Evolutionary conservation across 2,888 invertebrate species (phyloP), one percentile per base, ranked within the genome.

Genomic region (Thereva nobilitata): DNA sequence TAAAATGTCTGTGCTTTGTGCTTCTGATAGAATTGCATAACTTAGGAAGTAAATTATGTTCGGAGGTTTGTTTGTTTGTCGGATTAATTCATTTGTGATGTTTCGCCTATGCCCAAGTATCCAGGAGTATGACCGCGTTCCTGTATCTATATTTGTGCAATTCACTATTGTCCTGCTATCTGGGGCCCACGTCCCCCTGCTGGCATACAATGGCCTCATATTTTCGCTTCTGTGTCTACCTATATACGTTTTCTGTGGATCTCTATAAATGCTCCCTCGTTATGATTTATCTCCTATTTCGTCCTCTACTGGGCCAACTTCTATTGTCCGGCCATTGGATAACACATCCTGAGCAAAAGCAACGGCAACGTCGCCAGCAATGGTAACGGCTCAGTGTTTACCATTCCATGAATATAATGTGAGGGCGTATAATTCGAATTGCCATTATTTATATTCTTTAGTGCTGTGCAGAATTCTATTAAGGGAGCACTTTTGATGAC

Each of bases 31-130:
- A 64, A 67, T 64, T 67, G 67, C 64, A 67, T 67, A 64, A 64
- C 67, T 64, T 67, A 67, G 67, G 67, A 67, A 67, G 67, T 67
- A 64, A 67, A 67, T 67, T 67, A 67, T 67, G 67, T 67, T 64
- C 53, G 67, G 67, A 67, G 64, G 64, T 64, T 67, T 67, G 67
- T 64, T 67, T 67, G 67, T 67, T 67, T 64, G 64, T 57, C 42
- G 64, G 67, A 67, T 67, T 67, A 67, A 67, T 67, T 67, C 67
- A 67, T 67, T 67, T 67, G 67, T 67, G 64, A 67, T 67, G 64
- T 67, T 67, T 67, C 59, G 55, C 54, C 52, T 64, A 54, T 64
- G 47, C 53, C 64, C 53, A 64, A 54, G 54, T 64, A 64, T 61
- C 42, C 61, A 61, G 50, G 53, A 40, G 53, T 64, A 64, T 50